These are phyloP conservation scores for Microtus oregoni DNA, from an alignment of 2,113 vertebrate genomes.

Conservation along the genomic window DNA sequence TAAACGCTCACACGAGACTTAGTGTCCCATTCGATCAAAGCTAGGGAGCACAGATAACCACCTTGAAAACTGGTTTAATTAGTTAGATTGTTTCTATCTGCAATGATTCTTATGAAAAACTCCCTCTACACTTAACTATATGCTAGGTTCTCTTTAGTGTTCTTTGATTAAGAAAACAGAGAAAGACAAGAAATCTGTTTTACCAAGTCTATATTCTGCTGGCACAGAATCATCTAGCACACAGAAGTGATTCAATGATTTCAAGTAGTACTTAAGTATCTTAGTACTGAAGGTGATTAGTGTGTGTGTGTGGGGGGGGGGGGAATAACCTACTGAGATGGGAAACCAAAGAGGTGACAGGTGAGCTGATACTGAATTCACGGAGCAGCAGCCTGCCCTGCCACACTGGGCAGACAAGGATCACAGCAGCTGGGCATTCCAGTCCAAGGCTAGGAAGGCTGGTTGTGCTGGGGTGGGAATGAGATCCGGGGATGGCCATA, in stretches of 20 bases:
- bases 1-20: background rate
- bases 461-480: background rate
- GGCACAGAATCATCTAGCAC: too few species aligned
- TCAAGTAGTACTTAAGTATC: background rate
- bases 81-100: background rate
- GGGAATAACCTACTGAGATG: background rate
- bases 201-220: background rate
- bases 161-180: background rate
- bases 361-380: background rate
- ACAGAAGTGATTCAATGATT: background rate
- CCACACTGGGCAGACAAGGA: too few species aligned
- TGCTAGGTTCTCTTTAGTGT: background rate
- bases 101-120: background rate
- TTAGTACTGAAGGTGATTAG: background rate
- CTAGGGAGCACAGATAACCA: background rate
- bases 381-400: background rate
- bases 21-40: background rate
- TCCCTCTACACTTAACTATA: background rate
- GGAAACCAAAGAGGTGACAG: background rate
- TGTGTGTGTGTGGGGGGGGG: too few species aligned
- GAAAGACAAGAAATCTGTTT: background rate
- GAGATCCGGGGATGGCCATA: background rate
- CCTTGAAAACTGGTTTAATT: conserved; percentile 5
- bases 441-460: background rate
- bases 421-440: background rate